phyloP scores from a whole-genome alignment of 1,140 invertebrate genomes.

The Cherax destructor region DNA sequence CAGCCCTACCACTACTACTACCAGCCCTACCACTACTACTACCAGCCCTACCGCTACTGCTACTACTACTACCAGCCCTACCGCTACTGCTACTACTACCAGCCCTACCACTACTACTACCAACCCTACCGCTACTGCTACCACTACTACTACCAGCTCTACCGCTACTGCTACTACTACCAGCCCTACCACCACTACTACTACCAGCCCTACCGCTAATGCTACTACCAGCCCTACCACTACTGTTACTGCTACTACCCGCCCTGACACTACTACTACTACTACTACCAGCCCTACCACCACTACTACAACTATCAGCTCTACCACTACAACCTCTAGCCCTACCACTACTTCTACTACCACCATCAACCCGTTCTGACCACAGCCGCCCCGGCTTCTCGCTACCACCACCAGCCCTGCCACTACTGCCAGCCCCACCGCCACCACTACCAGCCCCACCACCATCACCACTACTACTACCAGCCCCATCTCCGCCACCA shows the following conservation, averaged over 20 bases:
- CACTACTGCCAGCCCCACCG: no score
- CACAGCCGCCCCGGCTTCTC: not conserved
- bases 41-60: not conserved
- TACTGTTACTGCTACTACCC: not conserved
- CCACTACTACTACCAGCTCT: not conserved
- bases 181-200: not conserved
- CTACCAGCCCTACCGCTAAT: not conserved
- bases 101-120: not conserved
- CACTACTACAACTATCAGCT: not conserved
- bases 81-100: not conserved
- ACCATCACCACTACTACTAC: no score
- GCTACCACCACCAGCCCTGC: not conserved
- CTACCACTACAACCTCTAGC: not conserved
- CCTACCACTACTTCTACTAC: not conserved
- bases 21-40: not conserved
- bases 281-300: not conserved
- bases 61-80: not conserved
- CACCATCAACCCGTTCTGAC: not conserved
- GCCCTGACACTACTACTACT: not conserved
- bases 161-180: not conserved
- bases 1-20: not conserved
- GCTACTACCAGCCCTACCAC: not conserved
- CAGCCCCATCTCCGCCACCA: no score
- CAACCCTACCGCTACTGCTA: not conserved
- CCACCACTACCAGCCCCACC: no score